Conservation (phyloP, 1,140 invertebrate genomes). For the Diuraphis noxia region DNA sequence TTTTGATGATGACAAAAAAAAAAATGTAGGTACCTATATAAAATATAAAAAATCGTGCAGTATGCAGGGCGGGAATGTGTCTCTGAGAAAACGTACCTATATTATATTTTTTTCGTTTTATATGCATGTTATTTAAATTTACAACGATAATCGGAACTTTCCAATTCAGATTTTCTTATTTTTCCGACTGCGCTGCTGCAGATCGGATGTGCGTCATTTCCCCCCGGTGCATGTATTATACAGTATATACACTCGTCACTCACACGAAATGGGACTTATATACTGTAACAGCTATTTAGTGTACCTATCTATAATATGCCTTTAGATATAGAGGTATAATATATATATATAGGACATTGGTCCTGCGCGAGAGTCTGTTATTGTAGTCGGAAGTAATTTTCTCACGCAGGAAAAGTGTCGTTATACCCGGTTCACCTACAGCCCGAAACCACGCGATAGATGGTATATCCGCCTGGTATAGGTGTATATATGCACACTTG, state of each 20-base stretch:
- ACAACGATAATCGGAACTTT: not conserved
- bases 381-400: slow-evolving; percentile 33
- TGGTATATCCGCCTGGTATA: slow-evolving; percentile 1
- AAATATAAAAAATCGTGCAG: not conserved
- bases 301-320: not conserved
- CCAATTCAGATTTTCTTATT: slow-evolving; percentile 6
- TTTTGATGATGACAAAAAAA: not conserved
- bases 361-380: not conserved
- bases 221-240: not conserved
- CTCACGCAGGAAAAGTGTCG: slow-evolving; percentile 37
- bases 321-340: not conserved
- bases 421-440: slow-evolving; percentile 50
- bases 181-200: not conserved
- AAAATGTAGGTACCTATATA: too few species aligned
- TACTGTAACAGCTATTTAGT: not conserved
- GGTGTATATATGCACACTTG: not conserved
- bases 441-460: slow-evolving; percentile 33
- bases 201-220: not conserved
- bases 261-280: not conserved
- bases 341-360: not conserved
- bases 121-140: not conserved
- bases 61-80: not conserved
- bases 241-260: too few species aligned
- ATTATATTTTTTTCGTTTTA: too few species aligned
- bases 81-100: not conserved